Evolutionary conservation across 2,888 invertebrate species (phyloP), one percentile per base, ranked within the genome.

Genomic region (Hymenopus coronatus): DNA sequence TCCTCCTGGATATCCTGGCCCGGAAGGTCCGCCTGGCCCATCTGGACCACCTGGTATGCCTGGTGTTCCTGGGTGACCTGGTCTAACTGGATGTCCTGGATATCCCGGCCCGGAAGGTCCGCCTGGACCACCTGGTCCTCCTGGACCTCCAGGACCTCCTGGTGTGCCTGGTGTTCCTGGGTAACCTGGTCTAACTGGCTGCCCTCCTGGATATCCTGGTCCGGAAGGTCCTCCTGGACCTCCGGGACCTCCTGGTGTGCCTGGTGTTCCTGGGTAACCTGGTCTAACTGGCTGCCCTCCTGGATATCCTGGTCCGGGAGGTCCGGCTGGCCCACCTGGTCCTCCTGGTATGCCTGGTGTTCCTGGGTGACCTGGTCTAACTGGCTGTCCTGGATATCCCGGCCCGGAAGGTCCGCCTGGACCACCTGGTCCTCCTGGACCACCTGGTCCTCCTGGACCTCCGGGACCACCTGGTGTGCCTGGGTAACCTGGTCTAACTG

Each of bases 11-110:
- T 70, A 27, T 88, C 88, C 92, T 28, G 93, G 93, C 89, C 93
- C 92, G 6, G 93, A 93, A 25, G 93, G 93, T 91, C 93, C 92
- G 54, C 93, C 92, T 3, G 92, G 92, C 85, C 92, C 91, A 1
- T 92, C 89, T 89, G 91, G 91, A 89, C 88, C 82, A 30, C 90
- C 90, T 70, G 90, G 90, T 0, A 40, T 84, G 27, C 92, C 92
- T 86, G 91, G 91, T 90, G 90, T 27, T 88, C 91, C 90, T 25
- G 92, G 82, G 89, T 88, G 6, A 91, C 90, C 90, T 89, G 91
- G 91, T 20, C 90, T 46, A 9, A 90, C 91, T 85, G 91, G 91
- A 4, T 46, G 40, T 89, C 89, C 89, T 84, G 70, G 87, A 6
- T 87, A 88, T 20, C 90, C 90, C 84, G 91, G 91, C n/a, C n/a